Conservation (phyloP, 2,888 invertebrate species). For the Oeneis ivallda region DNA sequence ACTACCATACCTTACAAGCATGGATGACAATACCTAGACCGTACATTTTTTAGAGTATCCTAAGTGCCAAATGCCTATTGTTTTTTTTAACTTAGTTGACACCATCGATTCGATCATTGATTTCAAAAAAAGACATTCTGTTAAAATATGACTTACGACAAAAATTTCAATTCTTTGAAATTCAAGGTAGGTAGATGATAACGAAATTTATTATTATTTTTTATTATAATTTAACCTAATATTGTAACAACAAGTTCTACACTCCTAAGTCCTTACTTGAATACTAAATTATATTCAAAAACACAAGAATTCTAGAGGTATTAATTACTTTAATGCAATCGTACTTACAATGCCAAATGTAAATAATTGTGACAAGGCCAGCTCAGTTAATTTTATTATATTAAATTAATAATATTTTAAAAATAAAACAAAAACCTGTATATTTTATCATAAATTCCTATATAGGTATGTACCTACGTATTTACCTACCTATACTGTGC, state of each 20-base stretch:
- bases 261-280: background rate
- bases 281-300: background rate
- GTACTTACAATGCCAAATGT: slow-evolving; percentile 32
- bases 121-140: background rate
- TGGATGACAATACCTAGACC: background rate
- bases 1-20: slow-evolving; percentile 19
- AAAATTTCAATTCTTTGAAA: background rate
- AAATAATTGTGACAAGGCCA: slow-evolving; percentile 40
- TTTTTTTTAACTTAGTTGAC: too few relatives aligned
- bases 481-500: background rate
- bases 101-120: background rate
- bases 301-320: slow-evolving; percentile 3
- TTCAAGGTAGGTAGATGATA: background rate
- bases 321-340: slow-evolving; percentile 23
- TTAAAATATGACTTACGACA: slow-evolving; percentile 1
- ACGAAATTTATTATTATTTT: background rate
- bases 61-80: background rate
- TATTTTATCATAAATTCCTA: background rate
- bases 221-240: too few relatives aligned
- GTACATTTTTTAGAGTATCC: background rate
- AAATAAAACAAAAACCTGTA: background rate
- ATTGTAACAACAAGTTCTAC: too few relatives aligned
- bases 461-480: too few relatives aligned
- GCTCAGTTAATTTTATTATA: slow-evolving; percentile 8
- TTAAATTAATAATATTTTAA: too few relatives aligned